A percentile compares a stretch with the other conserved stretches of the same genome.
phyloP scores from a whole-genome alignment of 1,140 invertebrate genomes.

The Mercenaria mercenaria region DNA sequence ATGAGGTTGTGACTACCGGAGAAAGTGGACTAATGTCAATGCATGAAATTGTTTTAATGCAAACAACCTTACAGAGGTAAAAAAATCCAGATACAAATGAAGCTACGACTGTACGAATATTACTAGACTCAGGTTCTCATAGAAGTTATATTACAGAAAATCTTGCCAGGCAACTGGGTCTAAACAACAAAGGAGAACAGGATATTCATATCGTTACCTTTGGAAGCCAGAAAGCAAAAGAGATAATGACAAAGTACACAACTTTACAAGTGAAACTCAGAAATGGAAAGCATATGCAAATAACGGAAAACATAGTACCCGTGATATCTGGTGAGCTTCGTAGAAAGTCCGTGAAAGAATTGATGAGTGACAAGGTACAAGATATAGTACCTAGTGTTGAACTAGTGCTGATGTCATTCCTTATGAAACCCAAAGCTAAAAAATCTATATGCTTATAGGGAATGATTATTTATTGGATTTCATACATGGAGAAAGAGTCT shows the following conservation, averaged over 20 bases:
- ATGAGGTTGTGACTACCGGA: not conserved
- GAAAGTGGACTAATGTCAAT: not conserved
- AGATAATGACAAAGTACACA: no score
- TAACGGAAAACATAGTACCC: no score
- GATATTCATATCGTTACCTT: no score
- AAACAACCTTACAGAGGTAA: not conserved
- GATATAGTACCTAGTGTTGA: not conserved
- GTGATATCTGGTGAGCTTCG: no score
- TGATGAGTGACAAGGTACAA: no score
- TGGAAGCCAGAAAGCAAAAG: no score
- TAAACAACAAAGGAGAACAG: not conserved
- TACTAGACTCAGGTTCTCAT: conserved; percentile 3
- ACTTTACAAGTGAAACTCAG: no score
- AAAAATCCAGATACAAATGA: not conserved
- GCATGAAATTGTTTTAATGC: not conserved
- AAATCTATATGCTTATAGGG: not conserved
- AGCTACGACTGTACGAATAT: not conserved
- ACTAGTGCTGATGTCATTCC: not conserved
- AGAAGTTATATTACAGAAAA: not conserved
- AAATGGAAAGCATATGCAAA: no score
- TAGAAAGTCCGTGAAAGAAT: no score
- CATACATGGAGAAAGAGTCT: not conserved
- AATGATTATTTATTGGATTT: no score
- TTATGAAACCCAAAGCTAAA: not conserved
- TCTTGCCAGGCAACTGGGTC: not conserved